These are phyloP conservation scores for Lithodes maja DNA, from an alignment of 2,888 invertebrate species.

Conservation along the genomic window DNA sequence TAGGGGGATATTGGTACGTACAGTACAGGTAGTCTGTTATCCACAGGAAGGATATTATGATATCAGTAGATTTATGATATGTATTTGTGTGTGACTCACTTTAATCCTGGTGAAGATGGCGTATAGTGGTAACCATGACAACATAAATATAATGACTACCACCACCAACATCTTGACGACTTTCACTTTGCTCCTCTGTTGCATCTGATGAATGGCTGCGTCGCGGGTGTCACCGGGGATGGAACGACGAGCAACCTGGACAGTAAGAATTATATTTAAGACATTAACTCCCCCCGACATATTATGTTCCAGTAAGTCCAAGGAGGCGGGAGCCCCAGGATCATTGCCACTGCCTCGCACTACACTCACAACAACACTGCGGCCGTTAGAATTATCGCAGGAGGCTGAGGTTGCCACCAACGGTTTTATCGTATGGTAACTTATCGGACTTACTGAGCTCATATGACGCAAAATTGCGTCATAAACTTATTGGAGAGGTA, in stretches of 20 bases:
- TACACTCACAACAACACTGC: too few species aligned
- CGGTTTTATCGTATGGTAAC: too few species aligned
- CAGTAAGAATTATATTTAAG: not conserved
- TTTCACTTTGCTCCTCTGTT: slow-evolving; percentile 94
- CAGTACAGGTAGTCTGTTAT: not conserved
- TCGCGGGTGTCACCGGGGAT: slow-evolving; percentile 94
- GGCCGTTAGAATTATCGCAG: too few species aligned
- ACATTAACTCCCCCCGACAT: too few species aligned
- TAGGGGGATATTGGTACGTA: not conserved
- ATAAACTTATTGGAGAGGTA: too few species aligned
- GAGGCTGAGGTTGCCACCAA: too few species aligned
- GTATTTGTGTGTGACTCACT: slow-evolving; percentile 41
- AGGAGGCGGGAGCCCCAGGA: too few species aligned
- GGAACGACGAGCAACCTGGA: slow-evolving; percentile 55
- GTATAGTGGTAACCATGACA: slow-evolving; percentile 95
- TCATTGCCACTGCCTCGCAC: too few species aligned
- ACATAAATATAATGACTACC: slow-evolving; percentile 91
- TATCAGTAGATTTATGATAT: not conserved
- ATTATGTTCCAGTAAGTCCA: too few species aligned
- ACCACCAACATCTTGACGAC: slow-evolving; percentile 96
- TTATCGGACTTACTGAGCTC: too few species aligned
- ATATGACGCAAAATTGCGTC: too few species aligned
- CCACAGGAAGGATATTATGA: not conserved
- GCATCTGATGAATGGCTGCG: slow-evolving; percentile 93
- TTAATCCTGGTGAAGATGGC: slow-evolving; percentile 91